A percentile compares a stretch with the other conserved stretches of the same genome.
Evolutionary conservation across 2,797 vertebrate genomes (phyloP).

Genomic region (Diplodus sargus): DNA sequence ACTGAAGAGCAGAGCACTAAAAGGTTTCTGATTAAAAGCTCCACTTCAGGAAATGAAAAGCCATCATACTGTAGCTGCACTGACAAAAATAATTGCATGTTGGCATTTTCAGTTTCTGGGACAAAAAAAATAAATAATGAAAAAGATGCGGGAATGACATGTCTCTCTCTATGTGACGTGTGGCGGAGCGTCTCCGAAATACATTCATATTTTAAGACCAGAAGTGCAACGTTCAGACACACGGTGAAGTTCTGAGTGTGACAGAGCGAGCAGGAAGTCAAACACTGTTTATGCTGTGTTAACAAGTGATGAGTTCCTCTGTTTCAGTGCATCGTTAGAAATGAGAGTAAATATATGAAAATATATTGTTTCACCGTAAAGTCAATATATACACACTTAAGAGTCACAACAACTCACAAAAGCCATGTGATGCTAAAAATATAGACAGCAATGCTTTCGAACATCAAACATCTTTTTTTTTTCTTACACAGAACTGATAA

Average conservation of each 20-base stretch:
- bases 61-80: conserved; percentile 30
- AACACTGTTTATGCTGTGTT: conserved; percentile 18
- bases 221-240: conserved; percentile 32
- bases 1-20: conserved; percentile 47
- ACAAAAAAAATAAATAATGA: not conserved
- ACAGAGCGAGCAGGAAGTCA: not conserved
- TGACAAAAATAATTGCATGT: conserved; percentile 49
- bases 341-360: not conserved
- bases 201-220: conserved; percentile 7
- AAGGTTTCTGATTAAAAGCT: conserved; percentile 64
- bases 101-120: conserved; percentile 60
- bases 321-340: not conserved
- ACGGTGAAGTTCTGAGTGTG: not conserved
- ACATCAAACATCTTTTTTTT: not conserved
- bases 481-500: not conserved
- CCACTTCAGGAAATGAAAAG: conserved; percentile 62
- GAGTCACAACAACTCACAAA: not conserved
- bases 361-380: not conserved
- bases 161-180: conserved; percentile 6
- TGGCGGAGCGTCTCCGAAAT: conserved; percentile 1
- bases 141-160: conserved; percentile 37
- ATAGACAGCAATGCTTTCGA: not conserved
- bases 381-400: not conserved
- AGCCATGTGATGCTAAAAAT: not conserved
- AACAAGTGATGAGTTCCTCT: conserved; percentile 6